These are phyloP conservation scores for Hydrolagus affinis DNA, from an alignment of 2,113 vertebrate genomes.

Conservation along the genomic window DNA sequence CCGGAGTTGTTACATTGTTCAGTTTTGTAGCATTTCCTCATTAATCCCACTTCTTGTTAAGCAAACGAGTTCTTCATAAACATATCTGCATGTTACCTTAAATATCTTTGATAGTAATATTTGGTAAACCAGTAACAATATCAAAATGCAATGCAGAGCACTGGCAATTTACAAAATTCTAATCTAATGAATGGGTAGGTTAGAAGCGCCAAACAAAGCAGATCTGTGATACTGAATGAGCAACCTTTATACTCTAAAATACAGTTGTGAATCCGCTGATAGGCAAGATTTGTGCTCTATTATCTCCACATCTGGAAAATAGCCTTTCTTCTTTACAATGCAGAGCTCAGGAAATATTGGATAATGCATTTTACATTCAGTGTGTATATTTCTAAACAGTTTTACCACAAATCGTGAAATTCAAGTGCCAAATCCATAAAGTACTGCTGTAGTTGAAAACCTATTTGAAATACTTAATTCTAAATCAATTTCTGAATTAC, in stretches of 20 bases:
- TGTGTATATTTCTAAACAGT: neutral
- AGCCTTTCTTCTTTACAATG: slow-evolving; percentile 10
- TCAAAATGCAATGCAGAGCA: neutral
- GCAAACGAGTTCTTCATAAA: neutral
- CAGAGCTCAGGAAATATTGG: neutral
- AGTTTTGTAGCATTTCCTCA: neutral
- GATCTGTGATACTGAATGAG: neutral
- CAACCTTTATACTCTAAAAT: neutral
- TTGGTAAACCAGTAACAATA: neutral
- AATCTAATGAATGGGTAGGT: neutral
- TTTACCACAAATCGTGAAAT: slow-evolving; percentile 8
- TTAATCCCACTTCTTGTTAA: neutral
- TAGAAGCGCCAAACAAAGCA: neutral
- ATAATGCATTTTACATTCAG: neutral
- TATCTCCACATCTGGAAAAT: neutral
- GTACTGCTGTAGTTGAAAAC: neutral
- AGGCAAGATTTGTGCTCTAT: neutral
- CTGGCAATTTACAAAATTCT: neutral
- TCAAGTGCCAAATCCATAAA: neutral
- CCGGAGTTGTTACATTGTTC: neutral
- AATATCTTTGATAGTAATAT: neutral
- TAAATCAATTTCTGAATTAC: neutral
- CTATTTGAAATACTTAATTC: neutral
- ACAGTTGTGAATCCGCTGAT: neutral
- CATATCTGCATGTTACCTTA: neutral